These are phyloP conservation scores for Ramazzottius varieornatus DNA, from an alignment of 2,888 invertebrate genomes.

Conservation along the genomic window DNA sequence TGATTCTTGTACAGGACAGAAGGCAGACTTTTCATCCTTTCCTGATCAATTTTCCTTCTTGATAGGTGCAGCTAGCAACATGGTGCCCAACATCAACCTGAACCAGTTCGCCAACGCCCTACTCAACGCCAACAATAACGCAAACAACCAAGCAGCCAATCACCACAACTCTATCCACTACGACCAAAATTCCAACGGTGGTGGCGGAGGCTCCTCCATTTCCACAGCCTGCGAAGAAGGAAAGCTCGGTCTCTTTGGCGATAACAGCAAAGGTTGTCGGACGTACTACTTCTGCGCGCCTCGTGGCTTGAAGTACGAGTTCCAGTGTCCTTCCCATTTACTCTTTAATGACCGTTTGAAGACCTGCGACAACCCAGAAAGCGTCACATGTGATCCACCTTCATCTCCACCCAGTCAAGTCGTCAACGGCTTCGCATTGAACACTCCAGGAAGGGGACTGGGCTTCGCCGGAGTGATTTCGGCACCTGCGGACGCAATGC, in stretches of 20 bases:
- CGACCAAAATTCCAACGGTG: background rate
- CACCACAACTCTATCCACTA: no score
- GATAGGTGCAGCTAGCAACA: no score
- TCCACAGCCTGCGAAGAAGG: background rate
- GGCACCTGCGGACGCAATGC: background rate
- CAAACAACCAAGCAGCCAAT: no score
- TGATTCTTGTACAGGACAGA: no score
- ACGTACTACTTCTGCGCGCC: background rate
- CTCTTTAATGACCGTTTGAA: background rate
- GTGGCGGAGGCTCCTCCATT: background rate
- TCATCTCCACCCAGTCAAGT: background rate
- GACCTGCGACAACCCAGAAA: background rate
- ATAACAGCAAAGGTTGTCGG: background rate
- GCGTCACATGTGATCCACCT: background rate
- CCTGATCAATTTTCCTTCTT: no score
- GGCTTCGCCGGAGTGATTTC: background rate
- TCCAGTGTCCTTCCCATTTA: background rate
- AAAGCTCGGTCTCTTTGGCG: background rate
- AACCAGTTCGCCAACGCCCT: slow-evolving; percentile 1
- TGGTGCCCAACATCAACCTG: background rate
- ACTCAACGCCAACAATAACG: background rate
- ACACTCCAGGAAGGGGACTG: background rate
- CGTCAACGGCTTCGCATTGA: background rate
- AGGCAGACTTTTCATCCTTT: no score
- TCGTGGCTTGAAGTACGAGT: background rate